A percentile compares a stretch with the other conserved stretches of the same genome.
Evolutionary conservation across 2,113 vertebrate genomes (phyloP).

Genomic region (Enhydra lutris): DNA sequence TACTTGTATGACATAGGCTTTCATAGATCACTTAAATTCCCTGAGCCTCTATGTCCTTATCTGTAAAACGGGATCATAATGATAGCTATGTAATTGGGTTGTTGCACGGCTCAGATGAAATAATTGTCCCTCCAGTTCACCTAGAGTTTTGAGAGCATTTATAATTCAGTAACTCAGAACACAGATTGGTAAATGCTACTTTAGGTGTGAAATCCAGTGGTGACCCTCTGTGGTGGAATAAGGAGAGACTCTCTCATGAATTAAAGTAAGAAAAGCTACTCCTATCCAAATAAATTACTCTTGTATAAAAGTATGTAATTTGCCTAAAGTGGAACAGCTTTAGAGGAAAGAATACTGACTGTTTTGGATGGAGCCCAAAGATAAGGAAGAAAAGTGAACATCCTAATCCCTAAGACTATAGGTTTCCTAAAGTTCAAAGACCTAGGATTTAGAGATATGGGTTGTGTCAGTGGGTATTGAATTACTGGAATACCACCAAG

Average conservation of each 20-base stretch:
- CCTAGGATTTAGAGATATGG: background rate
- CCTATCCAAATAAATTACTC: background rate
- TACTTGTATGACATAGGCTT: rapidly evolving
- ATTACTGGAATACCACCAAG: background rate
- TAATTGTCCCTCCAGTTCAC: background rate
- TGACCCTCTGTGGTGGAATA: background rate
- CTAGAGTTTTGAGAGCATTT: background rate
- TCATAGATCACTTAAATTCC: background rate
- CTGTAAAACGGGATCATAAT: background rate
- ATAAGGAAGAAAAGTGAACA: background rate
- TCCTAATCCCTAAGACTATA: background rate
- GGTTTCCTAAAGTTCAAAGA: background rate
- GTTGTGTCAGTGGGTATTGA: background rate
- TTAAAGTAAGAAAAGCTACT: background rate
- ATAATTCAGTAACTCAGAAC: background rate
- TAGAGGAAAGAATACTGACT: background rate
- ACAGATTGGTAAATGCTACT: background rate
- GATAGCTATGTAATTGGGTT: background rate
- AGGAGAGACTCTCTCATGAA: background rate
- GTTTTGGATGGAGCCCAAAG: background rate
- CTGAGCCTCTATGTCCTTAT: background rate
- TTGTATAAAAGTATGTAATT: background rate
- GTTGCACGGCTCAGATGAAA: background rate
- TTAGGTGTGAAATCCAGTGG: background rate
- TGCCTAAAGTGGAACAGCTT: background rate